A percentile compares a stretch with the other conserved stretches of the same genome.
Evolutionary conservation across 1,140 invertebrate species (phyloP).

Genomic region (Brachionus angularis): DNA sequence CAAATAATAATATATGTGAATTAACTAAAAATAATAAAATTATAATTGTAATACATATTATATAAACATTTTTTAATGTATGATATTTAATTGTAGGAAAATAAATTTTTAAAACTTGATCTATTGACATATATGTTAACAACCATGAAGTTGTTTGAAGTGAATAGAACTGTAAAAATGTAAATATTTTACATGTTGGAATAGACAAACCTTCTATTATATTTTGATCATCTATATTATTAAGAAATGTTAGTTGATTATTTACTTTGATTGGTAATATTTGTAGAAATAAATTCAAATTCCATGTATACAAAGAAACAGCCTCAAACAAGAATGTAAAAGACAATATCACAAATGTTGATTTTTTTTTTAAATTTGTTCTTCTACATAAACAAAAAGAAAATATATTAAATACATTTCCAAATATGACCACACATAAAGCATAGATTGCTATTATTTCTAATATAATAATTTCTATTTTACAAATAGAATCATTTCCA

Average conservation of each 20-base stretch:
- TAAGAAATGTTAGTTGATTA: background rate
- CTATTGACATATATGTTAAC: background rate
- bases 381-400: background rate
- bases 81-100: background rate
- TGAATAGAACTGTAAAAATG: conserved; percentile 22
- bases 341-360: background rate
- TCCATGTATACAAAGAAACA: conserved; percentile 16
- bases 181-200: conserved; percentile 32
- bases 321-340: conserved; percentile 1
- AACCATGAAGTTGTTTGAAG: conserved; percentile 18
- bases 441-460: background rate
- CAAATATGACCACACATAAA: background rate
- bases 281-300: background rate
- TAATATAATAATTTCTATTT: background rate
- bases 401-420: background rate
- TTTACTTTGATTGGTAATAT: background rate
- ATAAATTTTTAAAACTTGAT: background rate
- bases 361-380: background rate
- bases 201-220: conserved; percentile 8
- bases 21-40: background rate
- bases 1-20: conserved; percentile 4
- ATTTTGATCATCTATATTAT: conserved; percentile 14
- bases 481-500: background rate
- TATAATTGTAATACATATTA: background rate
- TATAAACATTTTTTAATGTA: background rate